Conservation (phyloP, 2,113 vertebrate species). For the Oncorhynchus mykiss region DNA sequence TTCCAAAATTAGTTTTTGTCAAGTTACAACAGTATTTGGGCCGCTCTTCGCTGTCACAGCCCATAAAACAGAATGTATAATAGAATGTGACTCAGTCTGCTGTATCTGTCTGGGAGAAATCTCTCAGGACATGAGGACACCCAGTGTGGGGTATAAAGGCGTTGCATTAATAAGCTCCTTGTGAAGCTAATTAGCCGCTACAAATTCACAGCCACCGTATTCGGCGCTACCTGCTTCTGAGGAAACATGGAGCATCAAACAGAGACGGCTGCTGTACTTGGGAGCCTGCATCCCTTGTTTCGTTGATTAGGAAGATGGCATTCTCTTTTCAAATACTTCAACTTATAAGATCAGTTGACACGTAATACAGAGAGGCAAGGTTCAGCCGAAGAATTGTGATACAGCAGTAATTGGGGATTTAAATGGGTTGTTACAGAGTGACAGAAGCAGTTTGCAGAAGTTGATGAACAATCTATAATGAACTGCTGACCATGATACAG, state of each 20-base stretch:
- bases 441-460: neutral
- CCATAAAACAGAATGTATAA: conserved; percentile 14
- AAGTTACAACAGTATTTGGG: conserved; percentile 36
- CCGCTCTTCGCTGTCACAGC: conserved; percentile 19
- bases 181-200: conserved; percentile 50
- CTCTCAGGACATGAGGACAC: conserved; percentile 21
- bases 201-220: conserved; percentile 27
- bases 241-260: conserved; percentile 47
- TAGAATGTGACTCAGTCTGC: neutral
- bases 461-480: neutral
- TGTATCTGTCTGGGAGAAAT: conserved; percentile 10
- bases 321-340: conserved; percentile 48
- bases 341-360: conserved; percentile 38
- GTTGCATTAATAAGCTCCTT: conserved; percentile 27
- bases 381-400: conserved; percentile 6
- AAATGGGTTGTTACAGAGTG: neutral
- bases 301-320: conserved; percentile 54
- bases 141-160: neutral
- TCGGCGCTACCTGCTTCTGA: conserved; percentile 34
- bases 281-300: conserved; percentile 35
- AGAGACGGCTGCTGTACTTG: conserved; percentile 11
- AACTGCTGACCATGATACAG: neutral
- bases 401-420: conserved; percentile 16
- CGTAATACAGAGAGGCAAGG: conserved; percentile 22
- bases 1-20: conserved; percentile 51